phyloP scores from a whole-genome alignment of 2,888 invertebrate genomes.

The Heliconius hortense region DNA sequence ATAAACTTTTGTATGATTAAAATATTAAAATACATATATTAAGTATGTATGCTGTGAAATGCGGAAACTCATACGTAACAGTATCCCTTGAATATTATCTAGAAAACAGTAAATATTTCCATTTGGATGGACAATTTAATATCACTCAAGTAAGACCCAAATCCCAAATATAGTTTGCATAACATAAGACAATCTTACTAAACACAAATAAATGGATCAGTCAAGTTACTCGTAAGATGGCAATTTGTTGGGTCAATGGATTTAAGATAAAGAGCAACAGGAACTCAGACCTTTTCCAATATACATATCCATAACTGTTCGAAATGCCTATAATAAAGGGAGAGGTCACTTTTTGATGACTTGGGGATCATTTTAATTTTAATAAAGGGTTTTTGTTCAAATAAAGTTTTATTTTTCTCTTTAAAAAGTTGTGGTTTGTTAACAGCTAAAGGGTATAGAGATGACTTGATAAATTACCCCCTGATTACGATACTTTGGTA shows the following conservation, averaged over 20 bases:
- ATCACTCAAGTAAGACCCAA: conserved; percentile 23
- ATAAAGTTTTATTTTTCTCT: conserved; percentile 15
- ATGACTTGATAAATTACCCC: conserved; percentile 12
- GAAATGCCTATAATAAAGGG: conserved; percentile 51
- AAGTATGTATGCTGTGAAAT: neutral
- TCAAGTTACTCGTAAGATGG: conserved; percentile 63
- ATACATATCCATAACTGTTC: conserved; percentile 53
- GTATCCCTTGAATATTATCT: neutral
- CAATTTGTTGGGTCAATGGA: conserved; percentile 73
- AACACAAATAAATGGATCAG: conserved; percentile 73
- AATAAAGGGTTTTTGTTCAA: conserved; percentile 19
- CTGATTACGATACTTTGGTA: conserved; percentile 15
- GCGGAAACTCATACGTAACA: neutral
- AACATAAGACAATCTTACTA: conserved; percentile 66
- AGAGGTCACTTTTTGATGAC: conserved; percentile 40
- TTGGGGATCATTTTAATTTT: conserved; percentile 24
- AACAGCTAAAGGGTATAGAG: neutral
- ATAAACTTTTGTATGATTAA: too few relatives aligned
- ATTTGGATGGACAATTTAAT: conserved; percentile 31
- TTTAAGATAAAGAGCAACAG: conserved; percentile 65
- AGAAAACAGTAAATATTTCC: conserved; percentile 20
- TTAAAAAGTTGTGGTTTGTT: conserved; percentile 4
- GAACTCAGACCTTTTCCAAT: conserved; percentile 56
- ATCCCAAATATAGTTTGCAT: conserved; percentile 67
- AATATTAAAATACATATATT: neutral